A percentile compares a stretch with the other conserved stretches of the same genome.
Conservation (phyloP, 2,113 vertebrate species). For the Scomber colias region DNA sequence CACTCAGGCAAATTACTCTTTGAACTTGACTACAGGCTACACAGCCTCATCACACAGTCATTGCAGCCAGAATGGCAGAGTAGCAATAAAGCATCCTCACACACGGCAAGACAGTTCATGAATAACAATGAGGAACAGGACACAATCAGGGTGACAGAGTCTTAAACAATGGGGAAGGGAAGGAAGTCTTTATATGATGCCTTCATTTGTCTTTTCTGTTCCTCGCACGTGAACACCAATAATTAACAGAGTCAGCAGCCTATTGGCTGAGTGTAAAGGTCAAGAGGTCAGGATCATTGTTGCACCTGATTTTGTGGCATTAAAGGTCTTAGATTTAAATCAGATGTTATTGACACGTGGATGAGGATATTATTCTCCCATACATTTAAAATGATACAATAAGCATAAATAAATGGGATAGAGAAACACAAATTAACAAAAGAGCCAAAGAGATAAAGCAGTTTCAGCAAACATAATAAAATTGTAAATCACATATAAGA, state of each 20-base stretch:
- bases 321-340: background rate
- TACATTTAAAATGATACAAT: background rate
- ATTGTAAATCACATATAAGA: too few species aligned
- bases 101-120: constrained; percentile 65
- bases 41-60: constrained; percentile 73
- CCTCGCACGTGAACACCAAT: constrained; percentile 37
- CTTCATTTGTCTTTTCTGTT: constrained; percentile 49
- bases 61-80: constrained; percentile 70
- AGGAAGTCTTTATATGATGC: constrained; percentile 50
- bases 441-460: background rate
- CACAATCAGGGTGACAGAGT: constrained; percentile 62
- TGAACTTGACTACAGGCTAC: constrained; percentile 76
- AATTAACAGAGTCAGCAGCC: constrained; percentile 17
- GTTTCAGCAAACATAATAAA: background rate
- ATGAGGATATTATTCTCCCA: too few species aligned
- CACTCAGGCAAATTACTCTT: constrained; percentile 71
- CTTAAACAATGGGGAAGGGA: constrained; percentile 62
- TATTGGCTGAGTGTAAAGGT: constrained; percentile 37
- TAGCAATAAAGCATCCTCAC: constrained; percentile 71
- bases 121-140: constrained; percentile 73
- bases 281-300: constrained; percentile 18
- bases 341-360: background rate
- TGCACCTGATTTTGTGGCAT: background rate
- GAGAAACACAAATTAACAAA: background rate
- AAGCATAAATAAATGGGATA: background rate